Percentiles rank a stretch among this genome's conserved stretches.
Conservation (phyloP, 2,888 invertebrate genomes). For the Aphrophora alni region DNA sequence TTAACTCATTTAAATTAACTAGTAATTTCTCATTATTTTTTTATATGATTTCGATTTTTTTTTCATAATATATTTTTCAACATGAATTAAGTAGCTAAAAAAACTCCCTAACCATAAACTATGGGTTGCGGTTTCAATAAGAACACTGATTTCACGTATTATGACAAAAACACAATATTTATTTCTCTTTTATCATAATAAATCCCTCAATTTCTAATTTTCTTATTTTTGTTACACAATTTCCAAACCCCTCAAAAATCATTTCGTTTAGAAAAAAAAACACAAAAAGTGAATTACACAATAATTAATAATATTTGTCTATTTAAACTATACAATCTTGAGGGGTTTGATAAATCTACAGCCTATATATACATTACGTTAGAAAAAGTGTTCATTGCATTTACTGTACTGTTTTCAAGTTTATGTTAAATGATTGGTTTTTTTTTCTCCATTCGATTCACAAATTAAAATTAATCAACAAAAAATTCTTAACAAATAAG, state of each 20-base stretch:
- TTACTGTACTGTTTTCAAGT: slow-evolving; percentile 23
- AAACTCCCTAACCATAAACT: no score
- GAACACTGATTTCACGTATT: slow-evolving; percentile 45
- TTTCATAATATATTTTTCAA: no score
- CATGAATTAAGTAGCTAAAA: no score
- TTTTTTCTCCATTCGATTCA: neutral
- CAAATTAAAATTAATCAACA: neutral
- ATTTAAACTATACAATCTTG: slow-evolving; percentile 36
- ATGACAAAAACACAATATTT: slow-evolving; percentile 50
- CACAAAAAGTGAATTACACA: slow-evolving; percentile 39
- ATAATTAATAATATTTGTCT: slow-evolving; percentile 39
- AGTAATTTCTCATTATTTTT: no score
- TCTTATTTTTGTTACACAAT: slow-evolving; percentile 33
- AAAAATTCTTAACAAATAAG: neutral
- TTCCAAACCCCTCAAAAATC: slow-evolving; percentile 32
- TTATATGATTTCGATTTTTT: no score
- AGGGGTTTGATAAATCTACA: slow-evolving; percentile 36
- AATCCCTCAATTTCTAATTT: slow-evolving; percentile 48
- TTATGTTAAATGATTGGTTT: neutral
- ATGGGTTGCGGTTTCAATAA: slow-evolving; percentile 37
- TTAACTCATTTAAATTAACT: no score
- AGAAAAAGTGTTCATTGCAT: slow-evolving; percentile 24
- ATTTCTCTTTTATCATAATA: slow-evolving; percentile 47
- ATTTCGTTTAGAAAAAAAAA: slow-evolving; percentile 30
- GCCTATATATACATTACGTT: slow-evolving; percentile 38